Evolutionary conservation across 2,888 invertebrate species (phyloP), one percentile per base, ranked within the genome.

Genomic region (Monopis laevigella): DNA sequence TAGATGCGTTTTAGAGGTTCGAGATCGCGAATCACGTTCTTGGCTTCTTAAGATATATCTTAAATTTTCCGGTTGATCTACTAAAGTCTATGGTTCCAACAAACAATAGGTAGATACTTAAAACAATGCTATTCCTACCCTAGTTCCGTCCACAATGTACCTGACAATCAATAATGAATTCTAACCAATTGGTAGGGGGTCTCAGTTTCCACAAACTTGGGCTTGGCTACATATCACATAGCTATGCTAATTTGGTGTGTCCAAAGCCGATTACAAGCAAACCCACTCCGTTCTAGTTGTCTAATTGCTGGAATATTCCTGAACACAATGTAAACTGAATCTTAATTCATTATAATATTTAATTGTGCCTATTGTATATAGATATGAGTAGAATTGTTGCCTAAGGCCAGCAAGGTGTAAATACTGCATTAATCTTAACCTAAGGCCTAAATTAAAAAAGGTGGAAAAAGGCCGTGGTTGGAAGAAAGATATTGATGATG

Each of bases 191-290:
- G 52, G 46, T 46, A 45, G 44, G 44, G n/a, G 44, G 29, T 14
- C 28, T 38, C 10, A 30, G 12, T 39, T 39, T 19, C 36, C 21
- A 12, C 36, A 39, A 39, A 16, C 32, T 32, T 32, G 16, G 32
- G 14, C 32, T 36, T 13, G 16, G 39, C 26, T 39, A 39, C 26
- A 39, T 39, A 18, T 27, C 19, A 16, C 14, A 16, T 39, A 56
- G 55, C 55, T 62, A 69, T 67, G 68, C 67, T 60, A 67, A 69
- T 69, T 47, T 44, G 51, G 56, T 58, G 53, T 63, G 57, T 58
- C 52, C 54, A 51, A 55, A 59, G 58, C 54, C 63, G 65, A 69
- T 69, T 66, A 69, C 69, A 66, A 49, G 60, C 53, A 65, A 65
- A 63, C 64, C 62, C 62, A 59, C 65, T 67, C 56, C 55, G 53